Evolutionary conservation across 2,888 invertebrate species (phyloP), one percentile per base, ranked within the genome.

Genomic region (Seira sanloemensis): DNA sequence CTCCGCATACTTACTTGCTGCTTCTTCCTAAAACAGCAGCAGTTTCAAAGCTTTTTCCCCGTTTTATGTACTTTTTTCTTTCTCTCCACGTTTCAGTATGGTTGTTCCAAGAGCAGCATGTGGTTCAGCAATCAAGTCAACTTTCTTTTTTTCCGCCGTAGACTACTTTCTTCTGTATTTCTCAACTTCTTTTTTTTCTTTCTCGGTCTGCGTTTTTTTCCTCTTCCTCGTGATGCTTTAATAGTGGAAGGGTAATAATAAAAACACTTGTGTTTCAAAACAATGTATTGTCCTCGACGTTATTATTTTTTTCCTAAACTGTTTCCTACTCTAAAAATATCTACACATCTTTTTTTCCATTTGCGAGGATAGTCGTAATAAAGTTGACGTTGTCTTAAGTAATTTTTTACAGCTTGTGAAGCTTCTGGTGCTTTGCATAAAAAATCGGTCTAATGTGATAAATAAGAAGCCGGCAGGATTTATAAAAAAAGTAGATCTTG

Each of bases 61-160:
- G 46, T 81, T 69, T 83, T 83, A 83, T 83, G 77, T 77, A 66
- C 67, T 73, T 83, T 77, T 72, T 73, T 77, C 82, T 72, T 77
- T 50, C 50, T 18, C n/a, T 16, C 50, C 50, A 50, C 16, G 50
- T 18, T 16, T 50, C 50, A 50, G 50, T 50, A 50, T 50, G 50
- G 50, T 50, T 50, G 50, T 2, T 50, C 50, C 69, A 73, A 68
- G 37, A 71, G 77, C 76, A 72, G 84, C 78, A 84, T 79, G 84
- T 84, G 79, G 80, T 74, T 85, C 80, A 78, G 77, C 80, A 85
- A 85, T 81, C 80, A 80, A 77, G 78, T 68, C 69, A 76, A 78
- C 79, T 76, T 80, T 79, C 75, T 78, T 81, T 75, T 50, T 50
- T 50, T 50, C 50, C n/a, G n/a, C n/a, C 50, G 37, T 37, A 19